Evolutionary conservation across 1,140 invertebrate species (phyloP), one percentile per base, ranked within the genome.

Genomic region (Neelides sp.): DNA sequence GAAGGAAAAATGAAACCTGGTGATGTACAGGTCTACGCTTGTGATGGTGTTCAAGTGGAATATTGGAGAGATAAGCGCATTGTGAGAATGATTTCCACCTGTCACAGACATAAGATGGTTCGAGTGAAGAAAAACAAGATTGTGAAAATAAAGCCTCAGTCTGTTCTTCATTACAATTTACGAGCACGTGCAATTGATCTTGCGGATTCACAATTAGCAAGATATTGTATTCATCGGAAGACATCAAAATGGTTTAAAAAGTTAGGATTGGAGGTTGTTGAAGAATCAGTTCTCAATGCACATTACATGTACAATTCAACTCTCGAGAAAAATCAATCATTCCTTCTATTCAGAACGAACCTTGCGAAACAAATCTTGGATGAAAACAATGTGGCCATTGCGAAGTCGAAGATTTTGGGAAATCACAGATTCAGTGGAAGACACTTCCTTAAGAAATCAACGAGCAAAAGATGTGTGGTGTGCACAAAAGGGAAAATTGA

Each of bases 381-480:
- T n/a, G 20, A 7, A 13, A 20, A 24, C 5, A 19, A 7, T 5
- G 8, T 15, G 13, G 4, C 8, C 5, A 15, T 23, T 3, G 13
- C 4, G 19, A 10, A 43, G 8, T 20, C 41, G 23, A 7, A 26
- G 13, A 7, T 15, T 23, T 23, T 13, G 26, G 41, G 13, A 15
- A 5, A 5, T 12, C 8, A 5, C 5, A 24, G 20, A 19, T 43
- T 7, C 7, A 43, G 13, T 23, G 23, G 23, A 23, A 10, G 13
- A 4, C 41, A 4, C 15, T 22, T 43, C 4, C 26, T 13, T 5
- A 24, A 15, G 23, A 43, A 15, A 20, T 10, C 8, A 8, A 22
- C 28, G 26, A 43, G 24, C 24, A 44, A 39, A 46, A 49, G 49
- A 23, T 57, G 51, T 49, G 51, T 50, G 15, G 41, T 47, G 23